Percentiles rank a stretch among this genome's conserved stretches.
Evolutionary conservation across 2,888 invertebrate species (phyloP).

Genomic region (Mythimna vitellina): DNA sequence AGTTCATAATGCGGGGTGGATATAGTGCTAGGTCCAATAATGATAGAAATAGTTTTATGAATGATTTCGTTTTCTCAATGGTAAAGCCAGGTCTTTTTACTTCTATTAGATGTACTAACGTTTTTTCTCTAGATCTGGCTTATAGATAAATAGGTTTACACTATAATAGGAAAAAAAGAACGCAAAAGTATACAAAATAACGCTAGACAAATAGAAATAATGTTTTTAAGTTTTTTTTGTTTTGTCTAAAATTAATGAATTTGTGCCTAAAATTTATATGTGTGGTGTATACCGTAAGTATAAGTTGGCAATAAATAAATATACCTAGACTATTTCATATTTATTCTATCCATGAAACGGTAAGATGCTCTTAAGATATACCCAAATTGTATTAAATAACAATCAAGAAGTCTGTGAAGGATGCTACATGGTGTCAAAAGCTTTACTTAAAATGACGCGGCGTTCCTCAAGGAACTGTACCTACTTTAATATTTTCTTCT

Average conservation of each 20-base stretch:
- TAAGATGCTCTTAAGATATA: background rate
- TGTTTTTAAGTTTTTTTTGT: too few species aligned
- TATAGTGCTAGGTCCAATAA: background rate
- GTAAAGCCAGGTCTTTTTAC: background rate
- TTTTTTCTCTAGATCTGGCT: background rate
- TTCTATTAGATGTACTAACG: background rate
- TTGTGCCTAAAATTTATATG: too few species aligned
- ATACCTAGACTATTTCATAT: background rate
- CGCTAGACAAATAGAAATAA: background rate
- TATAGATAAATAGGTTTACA: background rate
- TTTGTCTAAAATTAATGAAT: too few species aligned
- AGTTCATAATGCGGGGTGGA: background rate
- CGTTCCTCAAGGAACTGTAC: conserved; percentile 12
- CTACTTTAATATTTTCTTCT: background rate
- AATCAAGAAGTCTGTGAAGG: background rate
- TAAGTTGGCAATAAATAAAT: too few species aligned
- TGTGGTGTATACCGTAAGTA: too few species aligned
- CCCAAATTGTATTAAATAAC: background rate
- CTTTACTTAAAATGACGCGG: conserved; percentile 18
- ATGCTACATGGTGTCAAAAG: conserved; percentile 23
- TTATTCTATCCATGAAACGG: background rate
- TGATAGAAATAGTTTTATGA: background rate
- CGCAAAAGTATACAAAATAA: background rate
- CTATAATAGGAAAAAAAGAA: background rate
- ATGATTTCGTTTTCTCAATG: background rate